Percentiles rank a stretch among this genome's conserved stretches.
These are phyloP conservation scores for Listronotus bonariensis DNA, from an alignment of 1,140 invertebrate genomes.

Conservation along the genomic window DNA sequence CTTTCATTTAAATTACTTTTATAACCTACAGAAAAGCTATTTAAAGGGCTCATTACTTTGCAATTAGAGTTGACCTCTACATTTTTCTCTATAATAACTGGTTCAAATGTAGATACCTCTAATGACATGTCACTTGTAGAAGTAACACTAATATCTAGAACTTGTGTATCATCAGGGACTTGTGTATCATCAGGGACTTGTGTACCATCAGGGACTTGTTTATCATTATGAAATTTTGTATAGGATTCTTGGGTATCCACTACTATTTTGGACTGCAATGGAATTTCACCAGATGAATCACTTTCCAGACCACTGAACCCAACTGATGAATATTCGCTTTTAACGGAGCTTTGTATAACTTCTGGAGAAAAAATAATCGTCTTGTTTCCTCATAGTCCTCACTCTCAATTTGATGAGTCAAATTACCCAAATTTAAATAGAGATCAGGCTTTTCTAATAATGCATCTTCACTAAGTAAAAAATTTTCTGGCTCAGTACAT, in stretches of 20 bases:
- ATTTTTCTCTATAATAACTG: slow-evolving; percentile 7
- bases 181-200: no score
- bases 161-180: background rate
- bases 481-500: slow-evolving; percentile 21
- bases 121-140: slow-evolving; percentile 13
- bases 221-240: background rate
- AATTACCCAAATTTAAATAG: slow-evolving; percentile 15
- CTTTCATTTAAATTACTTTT: background rate
- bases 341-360: slow-evolving; percentile 27
- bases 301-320: slow-evolving; percentile 40
- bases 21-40: no score
- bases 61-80: background rate
- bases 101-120: slow-evolving; percentile 13
- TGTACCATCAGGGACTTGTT: no score
- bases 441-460: slow-evolving; percentile 46
- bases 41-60: background rate
- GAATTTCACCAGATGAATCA: slow-evolving; percentile 35
- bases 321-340: slow-evolving; percentile 30
- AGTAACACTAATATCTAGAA: background rate
- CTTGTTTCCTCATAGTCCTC: slow-evolving; percentile 32
- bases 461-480: slow-evolving; percentile 45
- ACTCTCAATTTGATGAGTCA: slow-evolving; percentile 13
- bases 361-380: slow-evolving; percentile 28
- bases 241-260: background rate
- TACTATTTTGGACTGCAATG: slow-evolving; percentile 22